These are phyloP conservation scores for Zosterops lateralis DNA, from an alignment of 2,113 vertebrate genomes.

Conservation along the genomic window DNA sequence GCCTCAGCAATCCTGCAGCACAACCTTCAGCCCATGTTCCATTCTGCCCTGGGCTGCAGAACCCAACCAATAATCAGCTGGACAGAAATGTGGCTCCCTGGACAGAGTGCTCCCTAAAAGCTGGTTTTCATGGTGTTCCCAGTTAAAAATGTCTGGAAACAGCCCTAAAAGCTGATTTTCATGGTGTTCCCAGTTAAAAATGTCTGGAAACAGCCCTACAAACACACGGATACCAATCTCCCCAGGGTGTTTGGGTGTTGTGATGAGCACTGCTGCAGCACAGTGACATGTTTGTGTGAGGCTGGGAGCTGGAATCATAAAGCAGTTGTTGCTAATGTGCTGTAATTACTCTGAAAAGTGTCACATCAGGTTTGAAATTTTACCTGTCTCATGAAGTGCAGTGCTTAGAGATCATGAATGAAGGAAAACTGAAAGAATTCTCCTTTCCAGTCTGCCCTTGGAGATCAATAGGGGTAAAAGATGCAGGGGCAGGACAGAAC, in stretches of 20 bases:
- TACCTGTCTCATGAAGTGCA: neutral
- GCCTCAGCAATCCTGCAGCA: neutral
- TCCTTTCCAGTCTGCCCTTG: neutral
- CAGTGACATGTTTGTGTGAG: neutral
- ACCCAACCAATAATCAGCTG: neutral
- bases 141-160: too few species aligned
- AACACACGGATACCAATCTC: neutral
- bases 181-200: too few species aligned
- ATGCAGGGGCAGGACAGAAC: neutral
- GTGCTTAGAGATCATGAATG: neutral
- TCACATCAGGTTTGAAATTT: neutral
- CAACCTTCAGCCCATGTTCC: neutral
- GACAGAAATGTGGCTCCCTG: too few species aligned
- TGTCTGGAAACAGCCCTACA: neutral
- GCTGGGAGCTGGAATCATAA: neutral
- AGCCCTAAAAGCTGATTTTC: too few species aligned
- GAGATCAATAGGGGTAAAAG: neutral
- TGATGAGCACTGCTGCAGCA: neutral
- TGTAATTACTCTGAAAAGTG: neutral
- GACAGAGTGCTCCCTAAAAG: too few species aligned
- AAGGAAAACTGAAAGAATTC: neutral
- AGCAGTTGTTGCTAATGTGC: neutral
- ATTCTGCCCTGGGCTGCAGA: rapidly evolving
- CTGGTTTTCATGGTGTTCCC: too few species aligned
- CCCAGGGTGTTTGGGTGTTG: neutral